These are phyloP conservation scores for Falco concolor DNA, from an alignment of 2,797 vertebrate species.

Conservation along the genomic window DNA sequence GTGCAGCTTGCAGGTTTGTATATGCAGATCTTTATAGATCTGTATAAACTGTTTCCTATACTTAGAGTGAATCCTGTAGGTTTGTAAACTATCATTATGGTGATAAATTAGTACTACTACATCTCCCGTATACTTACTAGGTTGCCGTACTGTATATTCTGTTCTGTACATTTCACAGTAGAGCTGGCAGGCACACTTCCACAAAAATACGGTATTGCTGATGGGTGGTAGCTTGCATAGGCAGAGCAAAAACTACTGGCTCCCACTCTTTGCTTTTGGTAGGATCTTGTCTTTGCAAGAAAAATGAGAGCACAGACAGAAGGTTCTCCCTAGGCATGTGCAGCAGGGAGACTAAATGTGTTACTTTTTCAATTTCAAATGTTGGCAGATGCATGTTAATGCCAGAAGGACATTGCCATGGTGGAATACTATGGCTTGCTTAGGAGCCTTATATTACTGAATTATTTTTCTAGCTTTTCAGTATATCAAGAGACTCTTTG, in stretches of 20 bases:
- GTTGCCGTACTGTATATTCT: background rate
- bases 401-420: background rate
- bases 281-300: background rate
- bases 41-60: background rate
- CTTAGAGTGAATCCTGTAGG: background rate
- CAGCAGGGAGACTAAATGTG: background rate
- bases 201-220: background rate
- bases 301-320: background rate
- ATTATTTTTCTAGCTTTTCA: background rate
- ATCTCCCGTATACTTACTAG: background rate
- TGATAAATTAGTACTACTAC: background rate
- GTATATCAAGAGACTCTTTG: background rate
- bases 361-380: background rate
- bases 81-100: background rate
- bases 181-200: background rate
- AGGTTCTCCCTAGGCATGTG: background rate
- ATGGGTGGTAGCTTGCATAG: background rate
- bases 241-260: background rate
- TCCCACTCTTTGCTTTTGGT: background rate
- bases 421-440: background rate
- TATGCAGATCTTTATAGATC: background rate
- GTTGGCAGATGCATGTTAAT: background rate
- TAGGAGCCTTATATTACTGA: background rate
- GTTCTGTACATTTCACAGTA: background rate
- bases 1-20: background rate